Conservation (phyloP, 2,888 invertebrate species). For the Atethmia centrago region DNA sequence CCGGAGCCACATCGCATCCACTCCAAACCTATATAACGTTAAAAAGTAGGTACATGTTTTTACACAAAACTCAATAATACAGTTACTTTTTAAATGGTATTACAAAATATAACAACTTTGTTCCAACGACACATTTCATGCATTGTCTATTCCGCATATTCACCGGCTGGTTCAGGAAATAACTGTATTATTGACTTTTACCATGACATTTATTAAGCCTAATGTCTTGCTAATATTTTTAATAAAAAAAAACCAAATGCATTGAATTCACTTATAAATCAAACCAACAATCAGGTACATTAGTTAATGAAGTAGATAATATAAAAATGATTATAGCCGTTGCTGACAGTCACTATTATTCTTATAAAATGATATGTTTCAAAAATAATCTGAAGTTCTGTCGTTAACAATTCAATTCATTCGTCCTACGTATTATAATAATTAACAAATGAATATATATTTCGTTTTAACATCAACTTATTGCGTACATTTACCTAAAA, state of each 20-base stretch:
- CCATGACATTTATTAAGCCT: conserved; percentile 54
- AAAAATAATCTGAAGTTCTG: conserved; percentile 39
- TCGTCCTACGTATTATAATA: conserved; percentile 14
- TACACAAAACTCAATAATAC: conserved; percentile 42
- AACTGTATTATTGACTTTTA: conserved; percentile 37
- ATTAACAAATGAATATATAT: conserved; percentile 57
- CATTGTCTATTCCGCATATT: conserved; percentile 2
- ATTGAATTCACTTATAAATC: conserved; percentile 49
- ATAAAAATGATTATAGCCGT: conserved; percentile 61
- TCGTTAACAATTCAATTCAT: conserved; percentile 26
- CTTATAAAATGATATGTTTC: conserved; percentile 46
- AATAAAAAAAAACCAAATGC: conserved; percentile 49
- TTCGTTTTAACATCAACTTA: conserved; percentile 58
- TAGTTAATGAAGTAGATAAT: conserved; percentile 51
- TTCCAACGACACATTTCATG: not conserved
- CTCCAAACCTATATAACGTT: conserved; percentile 64
- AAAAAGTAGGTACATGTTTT: conserved; percentile 59
- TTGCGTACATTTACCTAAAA: conserved; percentile 55
- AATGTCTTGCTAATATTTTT: conserved; percentile 39
- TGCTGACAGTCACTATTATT: conserved; percentile 45
- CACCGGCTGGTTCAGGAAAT: conserved; percentile 29
- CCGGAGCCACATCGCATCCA: conserved; percentile 77
- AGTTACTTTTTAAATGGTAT: conserved; percentile 13
- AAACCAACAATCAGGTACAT: conserved; percentile 67
- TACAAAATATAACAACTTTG: conserved; percentile 43